Evolutionary conservation across 2,888 invertebrate species (phyloP).

Genomic region (Drosophila emarginata): DNA sequence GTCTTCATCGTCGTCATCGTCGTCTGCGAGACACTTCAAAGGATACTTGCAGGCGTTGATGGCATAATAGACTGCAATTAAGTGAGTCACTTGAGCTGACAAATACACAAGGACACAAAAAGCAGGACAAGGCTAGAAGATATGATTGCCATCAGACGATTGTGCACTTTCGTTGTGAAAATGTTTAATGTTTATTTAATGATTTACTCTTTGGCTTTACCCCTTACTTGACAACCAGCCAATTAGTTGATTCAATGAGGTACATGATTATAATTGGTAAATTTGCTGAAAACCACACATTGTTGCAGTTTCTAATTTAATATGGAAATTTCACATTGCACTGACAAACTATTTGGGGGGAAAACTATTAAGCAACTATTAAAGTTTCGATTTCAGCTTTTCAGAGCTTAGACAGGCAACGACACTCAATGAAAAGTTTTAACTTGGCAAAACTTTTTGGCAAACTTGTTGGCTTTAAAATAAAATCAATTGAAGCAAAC

Average conservation of each 20-base stretch:
- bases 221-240: background rate
- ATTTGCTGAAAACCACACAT: conserved; percentile 9
- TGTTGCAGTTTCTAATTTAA: conserved; percentile 6
- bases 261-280: background rate
- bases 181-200: conserved; percentile 39
- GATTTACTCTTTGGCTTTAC: conserved; percentile 7
- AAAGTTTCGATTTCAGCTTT: conserved; percentile 50
- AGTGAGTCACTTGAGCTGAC: conserved; percentile 67
- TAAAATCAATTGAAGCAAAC: conserved; percentile 67
- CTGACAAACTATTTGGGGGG: conserved; percentile 37
- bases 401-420: conserved; percentile 32
- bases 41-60: conserved; percentile 68
- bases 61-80: conserved; percentile 76
- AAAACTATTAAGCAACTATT: conserved; percentile 53
- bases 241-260: background rate
- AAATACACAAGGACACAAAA: conserved; percentile 47
- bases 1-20: conserved; percentile 16
- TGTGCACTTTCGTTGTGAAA: conserved; percentile 47
- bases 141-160: conserved; percentile 19
- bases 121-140: conserved; percentile 36
- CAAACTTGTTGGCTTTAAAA: conserved; percentile 56
- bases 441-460: conserved; percentile 36
- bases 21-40: conserved; percentile 54
- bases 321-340: conserved; percentile 14
- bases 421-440: conserved; percentile 34